Base-by-base conservation (phyloP, 2,113 vertebrate genomes). In the Scartelaos histophorus region DNA sequence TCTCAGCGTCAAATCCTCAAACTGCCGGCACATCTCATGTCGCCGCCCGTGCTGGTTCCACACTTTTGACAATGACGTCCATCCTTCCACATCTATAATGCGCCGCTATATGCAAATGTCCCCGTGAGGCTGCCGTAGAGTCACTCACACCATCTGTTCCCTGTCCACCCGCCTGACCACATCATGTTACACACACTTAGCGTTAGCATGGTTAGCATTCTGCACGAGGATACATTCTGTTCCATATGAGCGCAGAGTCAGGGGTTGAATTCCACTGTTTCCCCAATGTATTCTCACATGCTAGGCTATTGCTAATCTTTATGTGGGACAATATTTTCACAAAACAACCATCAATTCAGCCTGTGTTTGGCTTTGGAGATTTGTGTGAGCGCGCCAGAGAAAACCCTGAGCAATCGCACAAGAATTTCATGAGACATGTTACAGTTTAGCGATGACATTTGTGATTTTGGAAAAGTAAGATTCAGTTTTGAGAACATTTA, bases 221-320 rank as follows among this genome's bases (percentile, higher is more conserved):
- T 54, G 51, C 17, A 19, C 1, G 17, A 19, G 5, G 47, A 5
- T 19, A 5, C 49, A n/a, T 19, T 53, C 17, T 53, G 17, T 53
- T 53, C 49, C 19, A 53, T 53, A 53, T 43, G 38, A 43, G 38
- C 38, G 10, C 38, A 43, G 53, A 90, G 90, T 91, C 88, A 89
- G 73, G 71, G 92, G 89, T 90, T 73, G 47, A 85, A 92, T 93
- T 92, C 89, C 69, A 88, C 68, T 71, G 64, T 82, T 60, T 92
- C 87, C 91, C 90, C 86, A 82, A 90, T 85, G 89, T 73, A 86
- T 82, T 87, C 76, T 91, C 38, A 10, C 38, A 43, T 43, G 38
- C 10, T 43, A 43, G 3, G 15, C 15, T 51, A 7, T 17, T 1
- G 6, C 49, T 6, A 74, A 81, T 79, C 88, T 88, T 86, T 87